A percentile compares a stretch with the other conserved stretches of the same genome.
Conservation (phyloP, 2,113 vertebrate species). For the Zapornia atra region DNA sequence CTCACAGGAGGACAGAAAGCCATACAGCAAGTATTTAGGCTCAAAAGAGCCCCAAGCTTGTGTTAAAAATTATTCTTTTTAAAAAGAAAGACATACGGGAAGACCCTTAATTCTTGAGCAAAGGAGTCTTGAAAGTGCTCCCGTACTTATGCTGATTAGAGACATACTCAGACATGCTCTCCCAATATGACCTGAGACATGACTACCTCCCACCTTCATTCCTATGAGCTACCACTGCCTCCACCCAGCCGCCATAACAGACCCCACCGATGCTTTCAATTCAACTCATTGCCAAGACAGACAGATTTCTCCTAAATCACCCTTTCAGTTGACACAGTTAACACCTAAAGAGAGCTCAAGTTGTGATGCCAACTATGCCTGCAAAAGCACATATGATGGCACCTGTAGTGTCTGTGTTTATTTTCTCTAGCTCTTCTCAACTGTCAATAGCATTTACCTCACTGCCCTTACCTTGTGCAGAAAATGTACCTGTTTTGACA, state of each 20-base stretch:
- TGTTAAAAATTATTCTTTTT: too few species aligned
- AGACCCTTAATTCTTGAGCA: conserved; percentile 22
- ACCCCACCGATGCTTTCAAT: not conserved
- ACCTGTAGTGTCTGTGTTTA: not conserved
- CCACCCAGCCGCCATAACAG: not conserved
- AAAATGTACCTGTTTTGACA: not conserved
- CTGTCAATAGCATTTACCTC: not conserved
- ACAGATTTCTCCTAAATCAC: not conserved
- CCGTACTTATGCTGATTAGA: conserved; percentile 7
- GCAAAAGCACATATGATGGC: not conserved
- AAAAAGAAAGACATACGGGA: not conserved
- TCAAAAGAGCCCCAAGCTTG: not conserved
- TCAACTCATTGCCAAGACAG: not conserved
- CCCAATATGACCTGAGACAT: not conserved
- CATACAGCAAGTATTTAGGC: not conserved
- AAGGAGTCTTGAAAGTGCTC: not conserved
- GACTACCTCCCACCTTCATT: conserved; percentile 58
- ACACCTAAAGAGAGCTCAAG: not conserved
- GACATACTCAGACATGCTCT: conserved; percentile 20
- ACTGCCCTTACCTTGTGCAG: not conserved
- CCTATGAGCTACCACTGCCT: conserved; percentile 38
- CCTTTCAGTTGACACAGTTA: not conserved
- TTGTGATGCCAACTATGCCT: not conserved
- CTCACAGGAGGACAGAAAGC: not conserved
- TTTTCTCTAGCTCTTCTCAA: not conserved